A percentile compares a stretch with the other conserved stretches of the same genome.
Conservation (phyloP, 1,140 invertebrate genomes). For the Carposina sasakii region DNA sequence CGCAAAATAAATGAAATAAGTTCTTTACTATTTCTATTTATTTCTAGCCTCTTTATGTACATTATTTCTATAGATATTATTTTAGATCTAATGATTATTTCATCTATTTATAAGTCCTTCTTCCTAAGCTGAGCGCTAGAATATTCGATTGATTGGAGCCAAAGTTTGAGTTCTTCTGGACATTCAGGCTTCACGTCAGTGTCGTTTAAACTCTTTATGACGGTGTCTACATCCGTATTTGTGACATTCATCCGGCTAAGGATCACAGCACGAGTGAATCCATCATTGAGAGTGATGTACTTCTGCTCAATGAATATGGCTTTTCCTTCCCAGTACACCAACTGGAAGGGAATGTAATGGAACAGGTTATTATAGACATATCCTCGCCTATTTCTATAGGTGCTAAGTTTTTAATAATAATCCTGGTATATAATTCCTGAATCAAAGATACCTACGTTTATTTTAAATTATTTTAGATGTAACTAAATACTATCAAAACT, state of each 20-base stretch:
- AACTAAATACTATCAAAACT: neutral
- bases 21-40: too few relatives aligned
- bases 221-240: slow-evolving; percentile 73
- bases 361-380: neutral
- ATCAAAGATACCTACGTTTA: slow-evolving; percentile 4
- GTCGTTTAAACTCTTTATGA: slow-evolving; percentile 64
- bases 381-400: neutral
- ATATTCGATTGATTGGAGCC: slow-evolving; percentile 79
- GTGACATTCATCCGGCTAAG: slow-evolving; percentile 81
- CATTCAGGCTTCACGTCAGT: slow-evolving; percentile 72
- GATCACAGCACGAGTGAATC: slow-evolving; percentile 80
- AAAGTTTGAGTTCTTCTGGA: slow-evolving; percentile 76
- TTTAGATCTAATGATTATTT: too few relatives aligned
- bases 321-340: slow-evolving; percentile 85
- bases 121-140: slow-evolving; percentile 79
- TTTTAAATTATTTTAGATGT: neutral
- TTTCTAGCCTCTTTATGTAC: too few relatives aligned
- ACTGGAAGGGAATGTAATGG: slow-evolving; percentile 49
- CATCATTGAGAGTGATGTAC: slow-evolving; percentile 79
- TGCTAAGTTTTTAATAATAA: neutral
- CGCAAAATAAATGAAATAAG: too few relatives aligned
- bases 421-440: neutral
- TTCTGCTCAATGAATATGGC: slow-evolving; percentile 84
- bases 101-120: too few relatives aligned
- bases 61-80: too few relatives aligned